Conservation (phyloP, 2,113 vertebrate genomes). For the Melanostigma gelatinosum region DNA sequence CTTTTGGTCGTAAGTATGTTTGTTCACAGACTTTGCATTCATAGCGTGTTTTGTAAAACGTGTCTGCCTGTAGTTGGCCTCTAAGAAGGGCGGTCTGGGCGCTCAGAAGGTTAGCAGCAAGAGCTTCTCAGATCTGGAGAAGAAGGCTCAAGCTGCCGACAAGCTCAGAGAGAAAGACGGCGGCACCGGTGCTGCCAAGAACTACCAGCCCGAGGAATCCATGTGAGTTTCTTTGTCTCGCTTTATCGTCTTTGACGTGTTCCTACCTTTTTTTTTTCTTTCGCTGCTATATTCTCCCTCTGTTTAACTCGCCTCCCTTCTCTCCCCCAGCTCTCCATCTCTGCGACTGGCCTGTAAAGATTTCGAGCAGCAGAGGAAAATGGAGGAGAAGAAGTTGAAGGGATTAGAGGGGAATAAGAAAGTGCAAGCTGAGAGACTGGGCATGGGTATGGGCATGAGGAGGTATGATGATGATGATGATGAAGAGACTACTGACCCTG, state of each 20-base stretch:
- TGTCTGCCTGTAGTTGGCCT: constrained; percentile 82
- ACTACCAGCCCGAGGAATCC: constrained; percentile 78
- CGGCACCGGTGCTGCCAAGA: constrained; percentile 40
- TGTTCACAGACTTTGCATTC: background rate
- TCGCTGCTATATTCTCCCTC: background rate
- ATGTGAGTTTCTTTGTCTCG: constrained; percentile 78
- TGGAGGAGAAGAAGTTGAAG: constrained; percentile 83
- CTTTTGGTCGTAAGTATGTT: background rate
- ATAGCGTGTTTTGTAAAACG: constrained; percentile 1
- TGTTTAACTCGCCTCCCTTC: background rate
- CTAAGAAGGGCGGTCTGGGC: constrained; percentile 91
- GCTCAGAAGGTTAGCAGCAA: constrained; percentile 93
- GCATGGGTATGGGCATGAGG: constrained; percentile 89
- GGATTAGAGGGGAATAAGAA: constrained; percentile 86
- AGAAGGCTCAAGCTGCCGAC: constrained; percentile 91
- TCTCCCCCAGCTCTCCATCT: constrained; percentile 83
- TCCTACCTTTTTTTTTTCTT: too few species aligned
- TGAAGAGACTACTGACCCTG: background rate
- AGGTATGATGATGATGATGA: constrained; percentile 69
- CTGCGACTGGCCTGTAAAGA: constrained; percentile 90
- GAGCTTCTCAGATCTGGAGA: constrained; percentile 91
- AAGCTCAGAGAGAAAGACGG: constrained; percentile 83
- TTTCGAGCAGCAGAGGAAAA: constrained; percentile 88
- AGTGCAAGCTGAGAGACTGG: constrained; percentile 90
- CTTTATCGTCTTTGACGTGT: background rate